Evolutionary conservation across 2,113 vertebrate species (phyloP), one percentile per base, ranked within the genome.

Genomic region (Rhagologus leucostigma): DNA sequence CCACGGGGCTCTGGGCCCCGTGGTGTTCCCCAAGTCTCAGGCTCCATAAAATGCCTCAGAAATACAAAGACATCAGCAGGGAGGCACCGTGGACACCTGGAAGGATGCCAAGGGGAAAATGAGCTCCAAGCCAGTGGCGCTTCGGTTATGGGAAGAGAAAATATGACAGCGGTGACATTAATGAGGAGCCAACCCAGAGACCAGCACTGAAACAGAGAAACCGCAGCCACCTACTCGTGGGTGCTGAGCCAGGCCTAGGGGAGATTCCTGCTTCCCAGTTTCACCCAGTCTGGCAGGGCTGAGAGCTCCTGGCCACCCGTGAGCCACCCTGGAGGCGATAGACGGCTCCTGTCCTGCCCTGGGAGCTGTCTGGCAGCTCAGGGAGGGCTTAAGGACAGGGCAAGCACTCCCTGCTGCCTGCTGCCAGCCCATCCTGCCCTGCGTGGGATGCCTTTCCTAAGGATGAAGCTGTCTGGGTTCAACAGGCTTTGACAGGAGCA

Each of bases 31-130:
- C 41, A 13, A 29, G 35, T n/a, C 84, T 46, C 75, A 76, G 65
- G 41, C 87, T 94, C 71, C 80, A 41, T 3, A 37, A 29, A 92
- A 76, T 14, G 49, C 57, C 83, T 70, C 42, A 57, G 71, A 74
- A 89, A 84, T 16, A 84, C 62, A 73, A 59, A 96, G 88, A 39
- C 55, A 74, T 55, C 87, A 81, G 41, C 69, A 88, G 87, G 94
- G 77, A 91, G 63, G 55, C 53, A 73, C 44, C 3, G 32, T 6
- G 76, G 85, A 62, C 95, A 90, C 76, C 88, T 94, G 96, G 94
- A 87, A 86, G 64, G 75, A 63, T 32, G 85, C 91, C 95, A 93
- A 53, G 90, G 52, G 93, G 90, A 95, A 96, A 97, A 93, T 16
- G 89, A 93, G 85, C 93, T 93, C 87, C 56, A 59, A 91, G 84